Percentiles rank a stretch among this genome's conserved stretches.
phyloP scores from a whole-genome alignment of 2,888 invertebrate species.

The Conchocele bisecta region DNA sequence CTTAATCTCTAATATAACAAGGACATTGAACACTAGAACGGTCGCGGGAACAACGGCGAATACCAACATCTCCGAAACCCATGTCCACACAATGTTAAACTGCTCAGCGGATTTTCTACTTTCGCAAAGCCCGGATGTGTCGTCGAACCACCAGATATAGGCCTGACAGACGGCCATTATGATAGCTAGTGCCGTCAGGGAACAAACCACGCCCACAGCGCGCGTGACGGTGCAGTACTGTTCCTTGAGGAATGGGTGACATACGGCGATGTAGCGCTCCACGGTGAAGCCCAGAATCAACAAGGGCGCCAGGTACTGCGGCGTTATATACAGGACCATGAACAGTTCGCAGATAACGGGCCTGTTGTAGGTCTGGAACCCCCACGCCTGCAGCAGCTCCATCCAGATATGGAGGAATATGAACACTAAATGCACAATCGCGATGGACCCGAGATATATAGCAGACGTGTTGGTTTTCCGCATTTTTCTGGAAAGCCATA shows the following conservation, averaged over 20 bases:
- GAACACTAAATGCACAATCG: constrained; percentile 77
- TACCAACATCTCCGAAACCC: constrained; percentile 72
- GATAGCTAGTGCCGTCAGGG: constrained; percentile 63
- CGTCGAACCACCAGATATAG: constrained; percentile 78
- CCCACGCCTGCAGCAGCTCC: constrained; percentile 80
- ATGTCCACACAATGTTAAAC: constrained; percentile 75
- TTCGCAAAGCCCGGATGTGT: constrained; percentile 62
- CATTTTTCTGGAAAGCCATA: constrained; percentile 80
- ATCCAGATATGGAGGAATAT: constrained; percentile 76
- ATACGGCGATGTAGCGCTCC: constrained; percentile 80
- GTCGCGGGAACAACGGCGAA: constrained; percentile 76
- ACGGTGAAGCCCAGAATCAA: constrained; percentile 81
- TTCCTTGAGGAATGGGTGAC: constrained; percentile 78
- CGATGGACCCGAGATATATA: constrained; percentile 79
- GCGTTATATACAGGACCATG: constrained; percentile 70
- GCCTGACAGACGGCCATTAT: constrained; percentile 70
- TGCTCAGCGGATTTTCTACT: constrained; percentile 30
- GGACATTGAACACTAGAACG: constrained; percentile 77
- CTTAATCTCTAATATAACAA: constrained; percentile 78
- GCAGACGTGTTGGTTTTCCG: constrained; percentile 80
- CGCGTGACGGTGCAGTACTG: constrained; percentile 76
- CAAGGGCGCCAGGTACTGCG: constrained; percentile 80
- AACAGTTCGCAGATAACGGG: constrained; percentile 75
- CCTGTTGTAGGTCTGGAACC: constrained; percentile 67
- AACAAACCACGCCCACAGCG: constrained; percentile 71